A percentile compares a stretch with the other conserved stretches of the same genome.
Conservation (phyloP, 2,888 invertebrate species). For the Drosophila maculinotata region DNA sequence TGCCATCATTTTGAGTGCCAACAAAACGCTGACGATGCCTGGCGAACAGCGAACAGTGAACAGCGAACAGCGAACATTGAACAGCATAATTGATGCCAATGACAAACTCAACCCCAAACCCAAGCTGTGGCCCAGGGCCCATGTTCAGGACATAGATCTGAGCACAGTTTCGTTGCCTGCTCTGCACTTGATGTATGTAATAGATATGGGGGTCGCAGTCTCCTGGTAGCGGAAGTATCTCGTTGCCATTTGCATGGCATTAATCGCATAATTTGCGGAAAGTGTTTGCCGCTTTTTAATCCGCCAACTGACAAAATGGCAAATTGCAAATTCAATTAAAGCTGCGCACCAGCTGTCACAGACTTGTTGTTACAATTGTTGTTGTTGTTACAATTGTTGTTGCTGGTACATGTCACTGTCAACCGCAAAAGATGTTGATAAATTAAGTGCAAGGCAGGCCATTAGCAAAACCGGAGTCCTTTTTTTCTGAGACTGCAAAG, state of each 20-base stretch:
- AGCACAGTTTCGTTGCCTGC: conserved; percentile 2
- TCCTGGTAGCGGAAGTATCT: conserved; percentile 39
- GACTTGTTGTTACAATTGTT: conserved; percentile 3
- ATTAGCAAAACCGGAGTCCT: conserved; percentile 51
- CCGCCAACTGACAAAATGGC: conserved; percentile 43
- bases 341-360: conserved; percentile 17
- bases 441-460: conserved; percentile 63
- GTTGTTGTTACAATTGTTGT: conserved; percentile 11
- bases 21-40: conserved; percentile 50
- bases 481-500: conserved; percentile 15
- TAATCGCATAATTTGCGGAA: conserved; percentile 56
- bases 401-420: conserved; percentile 55
- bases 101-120: conserved; percentile 24
- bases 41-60: conserved; percentile 3
- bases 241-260: conserved; percentile 53
- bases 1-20: conserved; percentile 56
- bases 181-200: conserved; percentile 37
- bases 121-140: neutral
- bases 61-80: conserved; percentile 5
- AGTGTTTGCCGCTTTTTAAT: conserved; percentile 43
- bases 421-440: conserved; percentile 65
- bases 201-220: conserved; percentile 4
- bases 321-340: conserved; percentile 67
- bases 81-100: conserved; percentile 66
- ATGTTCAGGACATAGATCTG: neutral